These are phyloP conservation scores for Centrocercus urophasianus DNA, from an alignment of 2,113 vertebrate genomes.

Conservation along the genomic window DNA sequence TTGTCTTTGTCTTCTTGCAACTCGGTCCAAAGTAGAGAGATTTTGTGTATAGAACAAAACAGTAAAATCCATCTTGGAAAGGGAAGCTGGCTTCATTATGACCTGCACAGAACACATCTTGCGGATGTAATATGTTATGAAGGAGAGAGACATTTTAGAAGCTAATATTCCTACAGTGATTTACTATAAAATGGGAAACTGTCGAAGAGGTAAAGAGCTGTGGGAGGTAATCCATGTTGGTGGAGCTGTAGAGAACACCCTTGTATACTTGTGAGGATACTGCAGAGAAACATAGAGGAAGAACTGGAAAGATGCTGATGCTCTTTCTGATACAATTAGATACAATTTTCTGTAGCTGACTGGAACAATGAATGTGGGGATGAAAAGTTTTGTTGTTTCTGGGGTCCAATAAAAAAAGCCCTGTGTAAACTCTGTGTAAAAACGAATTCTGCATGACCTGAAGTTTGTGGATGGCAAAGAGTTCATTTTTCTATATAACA, in stretches of 20 bases:
- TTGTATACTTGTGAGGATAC: neutral
- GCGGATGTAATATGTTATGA: slow-evolving; percentile 7
- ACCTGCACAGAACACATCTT: neutral
- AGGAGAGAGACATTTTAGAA: neutral
- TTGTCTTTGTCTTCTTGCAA: neutral
- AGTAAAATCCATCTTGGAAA: slow-evolving; percentile 11
- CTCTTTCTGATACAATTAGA: neutral
- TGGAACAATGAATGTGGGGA: neutral
- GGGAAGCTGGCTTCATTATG: slow-evolving; percentile 12
- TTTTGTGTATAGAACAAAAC: neutral
- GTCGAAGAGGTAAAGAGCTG: neutral
- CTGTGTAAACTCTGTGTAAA: neutral
- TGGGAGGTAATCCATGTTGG: neutral
- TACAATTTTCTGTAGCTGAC: neutral
- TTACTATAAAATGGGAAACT: neutral
- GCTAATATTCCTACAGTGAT: neutral
- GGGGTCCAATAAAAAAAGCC: neutral
- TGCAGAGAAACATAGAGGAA: neutral
- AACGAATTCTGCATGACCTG: neutral
- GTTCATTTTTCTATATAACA: neutral
- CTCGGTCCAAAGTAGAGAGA: neutral
- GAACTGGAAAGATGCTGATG: neutral
- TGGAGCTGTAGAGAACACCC: neutral
- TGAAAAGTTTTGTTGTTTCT: neutral
- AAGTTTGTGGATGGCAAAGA: neutral